These are phyloP conservation scores for Corythaixoides concolor DNA, from an alignment of 2,113 vertebrate genomes.

Conservation along the genomic window DNA sequence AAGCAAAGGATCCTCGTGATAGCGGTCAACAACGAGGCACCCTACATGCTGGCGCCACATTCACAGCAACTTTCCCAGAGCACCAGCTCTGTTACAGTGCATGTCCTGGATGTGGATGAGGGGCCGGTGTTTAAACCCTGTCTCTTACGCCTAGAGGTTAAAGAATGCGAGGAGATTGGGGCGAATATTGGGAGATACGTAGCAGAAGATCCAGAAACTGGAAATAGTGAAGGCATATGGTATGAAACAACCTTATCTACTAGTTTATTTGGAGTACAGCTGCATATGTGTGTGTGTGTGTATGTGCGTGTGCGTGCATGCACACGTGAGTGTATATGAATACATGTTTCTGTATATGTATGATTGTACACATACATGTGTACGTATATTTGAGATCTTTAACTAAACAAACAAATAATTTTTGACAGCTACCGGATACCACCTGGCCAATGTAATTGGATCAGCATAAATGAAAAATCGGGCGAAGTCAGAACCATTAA, in stretches of 20 bases:
- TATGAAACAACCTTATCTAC: slow-evolving; percentile 36
- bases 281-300: not conserved
- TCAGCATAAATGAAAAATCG: slow-evolving; percentile 72
- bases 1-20: slow-evolving; percentile 75
- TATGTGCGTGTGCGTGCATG: too few relatives aligned
- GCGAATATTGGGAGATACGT: slow-evolving; percentile 74
- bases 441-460: slow-evolving; percentile 80
- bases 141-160: slow-evolving; percentile 64
- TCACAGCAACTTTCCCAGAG: slow-evolving; percentile 62
- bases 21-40: slow-evolving; percentile 78
- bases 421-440: slow-evolving; percentile 81
- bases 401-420: not conserved
- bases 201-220: slow-evolving; percentile 86
- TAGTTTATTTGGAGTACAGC: not conserved
- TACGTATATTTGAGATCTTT: not conserved
- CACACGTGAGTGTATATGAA: not conserved
- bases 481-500: slow-evolving; percentile 82
- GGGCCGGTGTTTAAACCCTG: slow-evolving; percentile 83
- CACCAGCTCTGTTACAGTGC: slow-evolving; percentile 74
- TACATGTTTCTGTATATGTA: not conserved
- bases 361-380: accelerated
- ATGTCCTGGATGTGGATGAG: slow-evolving; percentile 79
- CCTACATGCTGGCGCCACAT: slow-evolving; percentile 67
- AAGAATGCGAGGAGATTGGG: slow-evolving; percentile 78
- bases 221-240: slow-evolving; percentile 80